phyloP scores from a whole-genome alignment of 2,797 vertebrate species.

The Clarias platycephalus region DNA sequence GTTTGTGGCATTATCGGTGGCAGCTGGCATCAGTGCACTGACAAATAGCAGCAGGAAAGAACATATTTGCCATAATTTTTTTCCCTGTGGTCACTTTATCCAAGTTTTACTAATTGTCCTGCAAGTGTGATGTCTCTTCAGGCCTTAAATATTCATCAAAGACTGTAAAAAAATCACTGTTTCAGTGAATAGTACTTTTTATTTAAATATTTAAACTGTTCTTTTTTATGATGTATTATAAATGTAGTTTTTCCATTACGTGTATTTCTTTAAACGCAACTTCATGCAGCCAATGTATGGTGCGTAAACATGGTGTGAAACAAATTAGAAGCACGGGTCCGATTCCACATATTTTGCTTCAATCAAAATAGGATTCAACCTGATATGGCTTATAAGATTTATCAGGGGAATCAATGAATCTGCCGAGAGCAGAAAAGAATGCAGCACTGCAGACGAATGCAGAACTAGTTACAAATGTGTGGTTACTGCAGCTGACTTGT shows the following conservation, averaged over 20 bases:
- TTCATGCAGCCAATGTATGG: neutral
- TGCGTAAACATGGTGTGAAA: neutral
- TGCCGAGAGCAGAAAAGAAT: neutral
- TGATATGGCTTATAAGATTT: neutral
- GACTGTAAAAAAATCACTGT: slow-evolving; percentile 32
- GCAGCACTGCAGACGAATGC: neutral
- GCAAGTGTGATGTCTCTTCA: slow-evolving; percentile 32
- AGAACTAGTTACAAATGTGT: neutral
- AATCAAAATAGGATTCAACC: neutral
- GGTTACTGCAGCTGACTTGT: neutral
- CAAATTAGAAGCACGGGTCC: too few species aligned
- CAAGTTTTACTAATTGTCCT: neutral
- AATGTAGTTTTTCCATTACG: neutral
- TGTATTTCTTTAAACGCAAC: neutral
- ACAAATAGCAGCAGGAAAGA: slow-evolving; percentile 12
- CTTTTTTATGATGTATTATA: slow-evolving; percentile 24
- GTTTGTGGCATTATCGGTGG: neutral
- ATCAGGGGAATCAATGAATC: neutral
- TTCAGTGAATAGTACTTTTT: slow-evolving; percentile 23
- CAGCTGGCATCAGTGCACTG: neutral
- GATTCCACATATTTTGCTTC: neutral
- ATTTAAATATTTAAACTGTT: slow-evolving; percentile 26
- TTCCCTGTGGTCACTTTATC: neutral
- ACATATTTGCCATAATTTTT: neutral
- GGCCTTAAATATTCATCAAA: slow-evolving; percentile 22